These are phyloP conservation scores for Cryptus viduatorius DNA, from an alignment of 2,888 invertebrate genomes.

Conservation along the genomic window DNA sequence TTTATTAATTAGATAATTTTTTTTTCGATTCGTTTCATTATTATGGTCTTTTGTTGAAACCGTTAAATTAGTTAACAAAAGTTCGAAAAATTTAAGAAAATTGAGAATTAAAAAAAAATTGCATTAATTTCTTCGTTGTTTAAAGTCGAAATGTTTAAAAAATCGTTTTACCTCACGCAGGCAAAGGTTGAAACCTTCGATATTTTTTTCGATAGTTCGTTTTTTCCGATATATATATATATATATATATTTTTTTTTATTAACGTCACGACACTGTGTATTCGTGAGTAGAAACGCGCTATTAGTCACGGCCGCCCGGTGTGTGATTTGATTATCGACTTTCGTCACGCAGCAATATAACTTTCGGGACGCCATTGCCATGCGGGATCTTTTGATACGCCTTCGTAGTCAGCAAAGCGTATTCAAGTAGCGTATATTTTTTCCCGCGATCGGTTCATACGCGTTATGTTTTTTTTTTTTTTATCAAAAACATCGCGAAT, in stretches of 20 bases:
- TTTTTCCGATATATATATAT: not conserved
- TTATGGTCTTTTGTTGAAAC: too few relatives aligned
- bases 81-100: too few relatives aligned
- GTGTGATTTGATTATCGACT: conserved; percentile 73
- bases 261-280: conserved; percentile 67
- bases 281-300: conserved; percentile 40
- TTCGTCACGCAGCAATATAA: conserved; percentile 73
- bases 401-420: conserved; percentile 56
- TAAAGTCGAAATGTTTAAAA: not conserved
- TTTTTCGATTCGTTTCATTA: too few relatives aligned
- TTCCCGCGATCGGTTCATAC: not conserved
- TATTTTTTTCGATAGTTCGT: conserved; percentile 16
- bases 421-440: not conserved
- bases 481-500: too few relatives aligned
- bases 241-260: conserved; percentile 44
- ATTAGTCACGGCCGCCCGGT: conserved; percentile 70
- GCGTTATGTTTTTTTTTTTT: too few relatives aligned
- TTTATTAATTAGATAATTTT: too few relatives aligned
- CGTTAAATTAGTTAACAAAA: too few relatives aligned
- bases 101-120: too few relatives aligned
- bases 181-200: not conserved
- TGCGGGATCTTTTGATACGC: conserved; percentile 55
- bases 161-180: not conserved
- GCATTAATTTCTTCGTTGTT: too few relatives aligned
- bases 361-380: conserved; percentile 67